Base-by-base conservation (phyloP, 2,888 invertebrate species). In the Eupithecia exiguata region DNA sequence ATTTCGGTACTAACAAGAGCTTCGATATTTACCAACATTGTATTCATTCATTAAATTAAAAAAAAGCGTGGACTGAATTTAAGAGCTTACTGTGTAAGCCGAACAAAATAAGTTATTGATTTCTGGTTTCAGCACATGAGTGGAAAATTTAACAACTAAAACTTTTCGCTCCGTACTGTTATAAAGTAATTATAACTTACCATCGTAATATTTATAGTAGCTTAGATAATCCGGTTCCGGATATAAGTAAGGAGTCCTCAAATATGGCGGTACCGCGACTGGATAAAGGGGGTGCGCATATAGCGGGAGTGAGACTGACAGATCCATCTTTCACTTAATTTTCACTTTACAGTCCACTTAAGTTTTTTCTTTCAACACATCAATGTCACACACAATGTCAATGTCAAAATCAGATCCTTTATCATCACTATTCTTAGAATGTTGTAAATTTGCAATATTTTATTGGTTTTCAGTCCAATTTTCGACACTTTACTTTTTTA, bases 181-280 rank as follows among this genome's bases (percentile, higher is more conserved):
- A n/a, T n/a, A 43, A 43, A 14, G 14, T 43, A 12, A 40, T 43
- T 14, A 14, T n/a, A 25, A 58, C 93, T 93, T 79, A 94, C 94
- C 94, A 86, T 93, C 92, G 70, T 93, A 93, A 43, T 86, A 83
- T 74, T 88, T 89, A 82, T 91, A 93, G 82, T 91, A 81, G 71
- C 79, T 85, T 10, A 92, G 70, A 81, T 91, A 93, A 36, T 92
- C 90, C 9, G 90, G 88, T 75, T 91, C 90, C 70, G 89, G 85
- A 79, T 89, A 92, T 30, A 92, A 74, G 1, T 92, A 74, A 1
- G 88, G 87, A 38, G 80, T 82, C 30, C 84, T 79, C 76, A 91
- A 84, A 82, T 89, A 92, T 74, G 92, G 86, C 78, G 46, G 18
- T 7, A n/a, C 7, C 6, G 92, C 79, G 76, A 92, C 82, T 0